Conservation (phyloP, 2,113 vertebrate genomes). For the Murina feae region DNA sequence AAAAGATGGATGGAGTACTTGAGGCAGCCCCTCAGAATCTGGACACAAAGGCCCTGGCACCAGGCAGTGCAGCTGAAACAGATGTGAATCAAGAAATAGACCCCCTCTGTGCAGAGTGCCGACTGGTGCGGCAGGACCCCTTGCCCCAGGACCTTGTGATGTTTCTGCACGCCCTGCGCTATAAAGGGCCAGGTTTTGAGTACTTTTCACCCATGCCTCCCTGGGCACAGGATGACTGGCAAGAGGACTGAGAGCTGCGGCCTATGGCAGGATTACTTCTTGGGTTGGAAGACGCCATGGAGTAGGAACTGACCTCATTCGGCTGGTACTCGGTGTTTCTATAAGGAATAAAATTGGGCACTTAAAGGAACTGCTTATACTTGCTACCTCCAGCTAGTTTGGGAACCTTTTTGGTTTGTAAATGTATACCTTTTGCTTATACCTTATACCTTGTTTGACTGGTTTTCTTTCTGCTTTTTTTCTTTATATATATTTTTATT, state of each 20-base stretch:
- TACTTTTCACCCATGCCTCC: constrained; percentile 88
- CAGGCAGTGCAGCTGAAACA: background rate
- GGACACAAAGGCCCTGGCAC: background rate
- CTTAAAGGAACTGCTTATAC: background rate
- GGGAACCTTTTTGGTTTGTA: constrained; percentile 15
- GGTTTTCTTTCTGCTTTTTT: background rate
- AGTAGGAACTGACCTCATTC: background rate
- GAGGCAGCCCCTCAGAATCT: constrained; percentile 7
- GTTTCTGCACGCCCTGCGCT: constrained; percentile 94
- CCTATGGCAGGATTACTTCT: fast-evolving
- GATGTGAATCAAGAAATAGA: constrained; percentile 78
- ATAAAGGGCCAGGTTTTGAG: constrained; percentile 94
- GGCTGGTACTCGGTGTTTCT: constrained; percentile 24
- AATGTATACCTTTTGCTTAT: constrained; percentile 45
- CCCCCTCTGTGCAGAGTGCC: constrained; percentile 91
- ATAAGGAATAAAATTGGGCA: background rate
- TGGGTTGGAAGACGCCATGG: background rate
- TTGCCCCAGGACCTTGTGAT: constrained; percentile 92
- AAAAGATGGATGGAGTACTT: constrained; percentile 22
- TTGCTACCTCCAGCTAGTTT: constrained; percentile 23
- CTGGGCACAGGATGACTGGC: constrained; percentile 96
- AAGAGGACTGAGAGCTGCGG: constrained; percentile 63
- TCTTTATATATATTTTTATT: too few relatives aligned
- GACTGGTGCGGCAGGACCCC: constrained; percentile 85
- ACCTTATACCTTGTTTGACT: background rate